A percentile compares a stretch with the other conserved stretches of the same genome.
phyloP scores from a whole-genome alignment of 2,888 invertebrate species.

The Mythimna albipuncta region DNA sequence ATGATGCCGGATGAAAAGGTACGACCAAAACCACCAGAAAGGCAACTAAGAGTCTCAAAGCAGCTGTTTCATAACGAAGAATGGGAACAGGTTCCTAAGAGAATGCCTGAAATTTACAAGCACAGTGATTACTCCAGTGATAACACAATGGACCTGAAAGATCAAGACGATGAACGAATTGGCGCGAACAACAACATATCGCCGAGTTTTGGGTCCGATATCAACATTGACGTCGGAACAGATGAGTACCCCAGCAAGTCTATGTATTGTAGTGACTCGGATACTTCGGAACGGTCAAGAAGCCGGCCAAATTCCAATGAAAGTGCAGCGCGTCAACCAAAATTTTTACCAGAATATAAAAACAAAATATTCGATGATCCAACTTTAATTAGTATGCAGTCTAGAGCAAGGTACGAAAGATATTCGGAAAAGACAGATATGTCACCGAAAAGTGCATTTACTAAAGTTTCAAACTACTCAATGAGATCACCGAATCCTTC shows the following conservation, averaged over 20 bases:
- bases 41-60: slow-evolving; percentile 89
- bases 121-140: slow-evolving; percentile 83
- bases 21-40: slow-evolving; percentile 91
- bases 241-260: slow-evolving; percentile 88
- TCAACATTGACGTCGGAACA: slow-evolving; percentile 89
- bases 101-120: slow-evolving; percentile 86
- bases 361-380: slow-evolving; percentile 92
- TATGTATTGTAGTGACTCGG: slow-evolving; percentile 88
- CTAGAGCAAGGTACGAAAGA: slow-evolving; percentile 88
- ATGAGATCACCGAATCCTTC: slow-evolving; percentile 93
- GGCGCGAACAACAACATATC: slow-evolving; percentile 87
- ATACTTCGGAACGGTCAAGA: slow-evolving; percentile 87
- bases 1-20: slow-evolving; percentile 96
- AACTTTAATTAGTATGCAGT: slow-evolving; percentile 87
- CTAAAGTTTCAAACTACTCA: slow-evolving; percentile 92
- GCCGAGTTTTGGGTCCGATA: slow-evolving; percentile 86
- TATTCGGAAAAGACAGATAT: slow-evolving; percentile 87
- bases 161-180: slow-evolving; percentile 84
- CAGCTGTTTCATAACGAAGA: slow-evolving; percentile 87
- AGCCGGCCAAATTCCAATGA: slow-evolving; percentile 90
- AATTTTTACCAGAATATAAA: slow-evolving; percentile 88
- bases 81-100: slow-evolving; percentile 85
- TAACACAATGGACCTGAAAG: slow-evolving; percentile 80
- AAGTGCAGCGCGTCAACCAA: slow-evolving; percentile 88
- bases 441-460: slow-evolving; percentile 95